Evolutionary conservation across 2,113 vertebrate genomes (phyloP).

Genomic region (Anarrhichthys ocellatus): DNA sequence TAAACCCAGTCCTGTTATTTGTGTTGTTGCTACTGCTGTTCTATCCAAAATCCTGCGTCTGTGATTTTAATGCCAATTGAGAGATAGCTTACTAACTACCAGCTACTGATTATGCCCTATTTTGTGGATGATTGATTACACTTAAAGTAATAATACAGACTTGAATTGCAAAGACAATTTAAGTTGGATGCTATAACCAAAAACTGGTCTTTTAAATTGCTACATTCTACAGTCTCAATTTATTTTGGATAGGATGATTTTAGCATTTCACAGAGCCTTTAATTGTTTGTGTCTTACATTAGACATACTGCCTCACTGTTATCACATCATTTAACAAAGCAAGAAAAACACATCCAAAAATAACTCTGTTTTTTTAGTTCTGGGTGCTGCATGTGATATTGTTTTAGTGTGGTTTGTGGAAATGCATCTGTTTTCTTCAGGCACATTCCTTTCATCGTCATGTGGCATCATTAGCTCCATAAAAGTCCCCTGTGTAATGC

Average conservation of each 20-base stretch:
- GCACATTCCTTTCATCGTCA: conserved; percentile 71
- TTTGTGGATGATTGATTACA: background rate
- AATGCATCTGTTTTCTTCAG: conserved; percentile 55
- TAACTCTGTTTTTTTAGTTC: background rate
- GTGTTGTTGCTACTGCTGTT: background rate
- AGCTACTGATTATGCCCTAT: background rate
- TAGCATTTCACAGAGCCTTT: background rate
- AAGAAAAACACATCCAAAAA: conserved; percentile 9
- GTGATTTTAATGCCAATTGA: background rate
- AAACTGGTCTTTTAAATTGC: background rate
- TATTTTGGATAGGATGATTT: background rate
- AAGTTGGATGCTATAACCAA: background rate
- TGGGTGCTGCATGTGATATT: conserved; percentile 43
- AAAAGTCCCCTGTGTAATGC: conserved; percentile 62
- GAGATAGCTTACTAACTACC: background rate
- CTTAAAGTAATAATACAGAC: background rate
- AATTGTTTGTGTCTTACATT: background rate
- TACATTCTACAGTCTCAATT: background rate
- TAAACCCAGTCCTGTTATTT: background rate
- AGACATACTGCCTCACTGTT: background rate
- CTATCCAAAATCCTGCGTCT: background rate
- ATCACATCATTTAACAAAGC: conserved; percentile 7
- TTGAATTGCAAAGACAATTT: background rate
- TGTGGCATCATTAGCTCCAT: conserved; percentile 76
- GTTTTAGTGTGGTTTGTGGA: conserved; percentile 53